Evolutionary conservation across 30 jellyfish, hydroid and myxozoan species (phyloP).

Genomic region (Aurelia coerulea): DNA sequence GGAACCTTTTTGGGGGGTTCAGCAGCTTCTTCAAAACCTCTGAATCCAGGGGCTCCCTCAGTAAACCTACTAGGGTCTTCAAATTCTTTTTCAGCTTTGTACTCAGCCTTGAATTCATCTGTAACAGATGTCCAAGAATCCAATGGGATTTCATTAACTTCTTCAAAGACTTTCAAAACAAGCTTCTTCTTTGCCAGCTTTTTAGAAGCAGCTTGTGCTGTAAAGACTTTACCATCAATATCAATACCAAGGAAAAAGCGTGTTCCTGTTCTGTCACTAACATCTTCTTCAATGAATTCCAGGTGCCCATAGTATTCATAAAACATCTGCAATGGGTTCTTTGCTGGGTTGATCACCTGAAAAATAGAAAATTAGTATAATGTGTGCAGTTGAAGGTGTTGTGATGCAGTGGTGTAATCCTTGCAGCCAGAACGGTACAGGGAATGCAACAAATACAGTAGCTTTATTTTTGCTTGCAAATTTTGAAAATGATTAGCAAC

Average conservation of each 20-base stretch:
- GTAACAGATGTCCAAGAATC: conserved; percentile 63
- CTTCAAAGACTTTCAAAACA: conserved; percentile 72
- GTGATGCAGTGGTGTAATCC: too few relatives aligned
- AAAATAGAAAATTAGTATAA: too few relatives aligned
- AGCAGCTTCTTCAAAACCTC: neutral
- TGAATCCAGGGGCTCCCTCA: conserved; percentile 8
- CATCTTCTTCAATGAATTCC: conserved; percentile 62
- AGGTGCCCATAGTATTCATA: conserved; percentile 59
- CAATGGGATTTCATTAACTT: conserved; percentile 39
- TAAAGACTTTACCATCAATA: conserved; percentile 57
- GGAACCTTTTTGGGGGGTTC: neutral
- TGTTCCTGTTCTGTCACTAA: conserved; percentile 9
- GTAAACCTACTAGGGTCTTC: neutral
- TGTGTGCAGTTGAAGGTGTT: too few relatives aligned
- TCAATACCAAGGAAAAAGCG: conserved; percentile 41
- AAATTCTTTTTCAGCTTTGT: conserved; percentile 47
- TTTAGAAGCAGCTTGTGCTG: conserved; percentile 75
- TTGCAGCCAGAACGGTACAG: too few relatives aligned
- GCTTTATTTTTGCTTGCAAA: too few relatives aligned
- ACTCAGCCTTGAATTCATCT: conserved; percentile 59
- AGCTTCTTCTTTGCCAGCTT: conserved; percentile 77
- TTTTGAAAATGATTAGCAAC: too few relatives aligned
- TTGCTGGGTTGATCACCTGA: conserved; percentile 41
- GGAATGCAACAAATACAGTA: too few relatives aligned
- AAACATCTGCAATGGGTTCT: conserved; percentile 81